These are phyloP conservation scores for Tanytarsus gracilentus DNA, from an alignment of 2,888 invertebrate species.

Conservation along the genomic window DNA sequence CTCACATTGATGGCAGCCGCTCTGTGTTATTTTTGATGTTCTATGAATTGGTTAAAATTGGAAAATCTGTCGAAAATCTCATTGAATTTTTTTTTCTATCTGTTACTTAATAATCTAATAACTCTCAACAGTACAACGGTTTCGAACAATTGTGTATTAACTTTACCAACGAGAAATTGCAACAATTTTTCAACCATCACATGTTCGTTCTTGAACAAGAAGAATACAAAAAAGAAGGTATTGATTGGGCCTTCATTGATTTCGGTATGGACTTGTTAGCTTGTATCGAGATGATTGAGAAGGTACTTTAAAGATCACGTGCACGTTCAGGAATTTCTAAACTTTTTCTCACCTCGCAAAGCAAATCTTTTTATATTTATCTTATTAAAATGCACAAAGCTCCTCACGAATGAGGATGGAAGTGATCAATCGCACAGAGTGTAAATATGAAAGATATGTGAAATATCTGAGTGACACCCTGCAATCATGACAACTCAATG, in stretches of 20 bases:
- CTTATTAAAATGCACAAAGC: too few relatives aligned
- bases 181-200: slow-evolving; percentile 99
- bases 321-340: not conserved
- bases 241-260: slow-evolving; percentile 97
- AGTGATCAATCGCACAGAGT: too few relatives aligned
- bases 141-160: slow-evolving; percentile 99
- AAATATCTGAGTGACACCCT: too few relatives aligned
- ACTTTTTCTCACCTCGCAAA: not conserved
- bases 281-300: slow-evolving; percentile 97
- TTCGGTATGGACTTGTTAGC: slow-evolving; percentile 98
- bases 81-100: not conserved
- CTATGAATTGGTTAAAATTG: too few relatives aligned
- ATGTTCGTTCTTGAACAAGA: slow-evolving; percentile 99
- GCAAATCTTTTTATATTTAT: too few relatives aligned
- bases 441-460: too few relatives aligned
- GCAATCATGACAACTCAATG: too few relatives aligned
- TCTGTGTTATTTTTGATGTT: too few relatives aligned
- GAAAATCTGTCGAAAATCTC: not conserved
- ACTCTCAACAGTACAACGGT: slow-evolving; percentile 73
- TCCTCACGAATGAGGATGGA: too few relatives aligned
- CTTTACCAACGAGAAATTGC: slow-evolving; percentile 98
- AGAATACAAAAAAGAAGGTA: slow-evolving; percentile 95
- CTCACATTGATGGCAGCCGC: too few relatives aligned
- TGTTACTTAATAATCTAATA: not conserved
- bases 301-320: slow-evolving; percentile 60